phyloP scores from a whole-genome alignment of 2,113 vertebrate genomes.

The Lepisosteus osseus region DNA sequence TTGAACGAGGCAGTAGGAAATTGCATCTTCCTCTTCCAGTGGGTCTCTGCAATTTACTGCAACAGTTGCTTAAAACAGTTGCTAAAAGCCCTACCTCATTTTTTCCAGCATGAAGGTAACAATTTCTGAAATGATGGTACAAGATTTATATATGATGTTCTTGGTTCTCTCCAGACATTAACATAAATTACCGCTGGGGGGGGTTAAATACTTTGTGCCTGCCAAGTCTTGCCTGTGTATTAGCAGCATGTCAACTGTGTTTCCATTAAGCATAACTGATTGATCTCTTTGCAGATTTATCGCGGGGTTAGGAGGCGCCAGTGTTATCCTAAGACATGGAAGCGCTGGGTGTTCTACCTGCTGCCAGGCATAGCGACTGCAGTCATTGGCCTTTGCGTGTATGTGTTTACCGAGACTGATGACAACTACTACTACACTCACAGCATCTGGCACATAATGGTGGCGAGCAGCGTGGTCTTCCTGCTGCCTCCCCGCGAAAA shows the following conservation, averaged over 20 bases:
- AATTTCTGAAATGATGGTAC: too few relatives aligned
- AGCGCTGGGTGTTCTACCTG: conserved; percentile 87
- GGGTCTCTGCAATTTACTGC: too few relatives aligned
- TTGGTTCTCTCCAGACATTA: too few relatives aligned
- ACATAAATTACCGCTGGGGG: too few relatives aligned
- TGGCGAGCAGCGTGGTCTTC: conserved; percentile 84
- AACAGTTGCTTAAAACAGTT: too few relatives aligned
- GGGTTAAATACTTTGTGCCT: too few relatives aligned
- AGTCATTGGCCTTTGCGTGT: conserved; percentile 76
- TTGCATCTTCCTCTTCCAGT: too few relatives aligned
- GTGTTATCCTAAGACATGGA: conserved; percentile 89
- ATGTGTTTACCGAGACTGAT: conserved; percentile 82
- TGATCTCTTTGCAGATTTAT: conserved; percentile 61
- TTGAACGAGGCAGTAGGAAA: too few relatives aligned
- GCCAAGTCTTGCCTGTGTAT: background rate
- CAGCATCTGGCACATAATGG: conserved; percentile 90
- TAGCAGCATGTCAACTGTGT: background rate
- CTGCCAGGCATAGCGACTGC: conserved; percentile 79
- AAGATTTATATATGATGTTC: too few relatives aligned
- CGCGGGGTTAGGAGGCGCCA: conserved; percentile 68
- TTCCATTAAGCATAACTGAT: background rate
- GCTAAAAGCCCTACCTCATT: too few relatives aligned
- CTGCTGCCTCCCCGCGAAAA: conserved; percentile 80
- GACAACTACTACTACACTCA: conserved; percentile 95
- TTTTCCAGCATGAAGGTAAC: too few relatives aligned